These are phyloP conservation scores for Brachionus rotundiformis DNA, from an alignment of 1,140 invertebrate genomes.

Conservation along the genomic window DNA sequence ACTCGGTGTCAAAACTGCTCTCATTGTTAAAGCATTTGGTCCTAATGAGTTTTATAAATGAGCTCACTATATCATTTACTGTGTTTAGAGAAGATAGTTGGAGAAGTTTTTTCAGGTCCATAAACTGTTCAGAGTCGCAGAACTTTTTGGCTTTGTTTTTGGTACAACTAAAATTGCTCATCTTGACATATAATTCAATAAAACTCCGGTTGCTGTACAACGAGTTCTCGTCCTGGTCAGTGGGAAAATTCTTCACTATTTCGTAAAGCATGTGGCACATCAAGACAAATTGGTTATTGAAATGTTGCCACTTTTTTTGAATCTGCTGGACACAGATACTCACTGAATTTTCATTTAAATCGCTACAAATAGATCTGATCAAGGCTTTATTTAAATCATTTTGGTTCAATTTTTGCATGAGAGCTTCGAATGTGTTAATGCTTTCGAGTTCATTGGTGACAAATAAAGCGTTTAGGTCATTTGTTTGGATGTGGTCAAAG, in stretches of 20 bases:
- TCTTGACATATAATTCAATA: constrained; percentile 25
- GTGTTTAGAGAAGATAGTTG: constrained; percentile 44
- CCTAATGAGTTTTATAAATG: constrained; percentile 20
- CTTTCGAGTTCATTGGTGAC: background rate
- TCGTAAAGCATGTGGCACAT: constrained; percentile 14
- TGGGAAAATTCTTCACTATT: constrained; percentile 49
- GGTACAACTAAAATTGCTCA: constrained; percentile 20
- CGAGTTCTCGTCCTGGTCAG: constrained; percentile 13
- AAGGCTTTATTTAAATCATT: constrained; percentile 3
- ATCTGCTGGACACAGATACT: constrained; percentile 33
- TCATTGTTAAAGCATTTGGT: background rate
- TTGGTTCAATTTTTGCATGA: constrained; percentile 21
- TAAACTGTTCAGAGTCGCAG: background rate
- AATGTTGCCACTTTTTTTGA: constrained; percentile 51
- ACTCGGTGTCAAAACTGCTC: background rate
- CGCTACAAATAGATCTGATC: constrained; percentile 2
- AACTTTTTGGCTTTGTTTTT: constrained; percentile 38
- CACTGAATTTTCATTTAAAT: constrained; percentile 16
- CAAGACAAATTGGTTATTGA: constrained; percentile 45
- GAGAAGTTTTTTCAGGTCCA: constrained; percentile 34
- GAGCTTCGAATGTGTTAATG: background rate
- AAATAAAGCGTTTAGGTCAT: constrained; percentile 26
- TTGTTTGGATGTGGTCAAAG: constrained; percentile 45
- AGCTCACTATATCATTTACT: constrained; percentile 13
- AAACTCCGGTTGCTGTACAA: constrained; percentile 28